These are phyloP conservation scores for Noctuana brunneofusca DNA, from an alignment of 2,888 invertebrate species.

Conservation along the genomic window DNA sequence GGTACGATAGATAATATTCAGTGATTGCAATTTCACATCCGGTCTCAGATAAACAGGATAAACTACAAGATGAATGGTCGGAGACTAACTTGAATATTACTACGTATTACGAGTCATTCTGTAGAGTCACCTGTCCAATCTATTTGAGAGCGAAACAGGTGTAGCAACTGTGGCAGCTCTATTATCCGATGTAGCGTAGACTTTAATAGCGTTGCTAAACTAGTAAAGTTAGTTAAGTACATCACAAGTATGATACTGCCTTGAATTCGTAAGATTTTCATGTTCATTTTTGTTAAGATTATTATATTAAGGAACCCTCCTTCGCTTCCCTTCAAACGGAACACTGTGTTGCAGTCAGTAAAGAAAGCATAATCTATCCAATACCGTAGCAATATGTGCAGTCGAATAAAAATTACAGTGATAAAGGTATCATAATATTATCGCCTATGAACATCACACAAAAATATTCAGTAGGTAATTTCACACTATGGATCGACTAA, in stretches of 20 bases:
- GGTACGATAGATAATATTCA: neutral
- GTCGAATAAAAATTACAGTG: no score
- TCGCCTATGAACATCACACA: no score
- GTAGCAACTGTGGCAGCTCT: slow-evolving; percentile 6
- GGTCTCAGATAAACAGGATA: neutral
- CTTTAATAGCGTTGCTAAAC: slow-evolving; percentile 5
- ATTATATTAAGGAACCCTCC: no score
- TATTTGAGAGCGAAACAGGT: slow-evolving; percentile 16
- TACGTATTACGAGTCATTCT: slow-evolving; percentile 19
- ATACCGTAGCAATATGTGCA: no score
- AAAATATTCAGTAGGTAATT: no score
- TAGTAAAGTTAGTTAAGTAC: neutral
- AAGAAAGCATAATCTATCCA: no score
- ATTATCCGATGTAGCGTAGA: neutral
- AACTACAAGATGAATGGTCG: slow-evolving; percentile 1
- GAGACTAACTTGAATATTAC: slow-evolving; percentile 6
- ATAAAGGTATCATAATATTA: no score
- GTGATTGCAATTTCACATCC: neutral
- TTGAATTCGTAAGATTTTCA: no score
- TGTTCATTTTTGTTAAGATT: no score
- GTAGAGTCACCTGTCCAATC: slow-evolving; percentile 16
- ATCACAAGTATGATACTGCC: neutral
- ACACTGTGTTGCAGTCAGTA: no score
- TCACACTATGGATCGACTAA: no score
- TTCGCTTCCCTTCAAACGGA: no score